These are phyloP conservation scores for Echinops telfairi DNA, from an alignment of 2,113 vertebrate genomes.

Conservation along the genomic window DNA sequence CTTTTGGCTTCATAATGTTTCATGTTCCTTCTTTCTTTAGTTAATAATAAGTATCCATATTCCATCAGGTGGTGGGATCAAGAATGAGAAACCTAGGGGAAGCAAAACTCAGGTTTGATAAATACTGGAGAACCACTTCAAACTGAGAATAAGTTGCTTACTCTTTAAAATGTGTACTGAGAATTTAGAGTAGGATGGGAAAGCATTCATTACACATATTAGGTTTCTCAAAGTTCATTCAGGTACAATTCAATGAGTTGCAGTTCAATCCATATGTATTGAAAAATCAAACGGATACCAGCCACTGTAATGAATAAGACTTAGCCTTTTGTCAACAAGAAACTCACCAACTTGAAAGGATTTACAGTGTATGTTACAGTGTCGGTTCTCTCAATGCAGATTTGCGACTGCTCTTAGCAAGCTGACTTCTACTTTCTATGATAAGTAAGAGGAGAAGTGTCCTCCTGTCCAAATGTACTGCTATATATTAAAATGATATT, in stretches of 20 bases:
- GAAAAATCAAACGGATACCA: neutral
- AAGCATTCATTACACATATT: neutral
- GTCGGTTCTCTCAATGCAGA: neutral
- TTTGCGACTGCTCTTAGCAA: neutral
- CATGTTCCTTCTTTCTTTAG: conserved; percentile 20
- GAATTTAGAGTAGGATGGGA: neutral
- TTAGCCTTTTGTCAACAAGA: neutral
- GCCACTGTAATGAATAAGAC: neutral
- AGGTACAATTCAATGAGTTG: neutral
- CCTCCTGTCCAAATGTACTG: neutral
- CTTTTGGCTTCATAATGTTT: neutral
- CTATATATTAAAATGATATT: neutral
- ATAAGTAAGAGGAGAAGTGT: conserved; percentile 19
- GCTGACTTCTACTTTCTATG: conserved; percentile 14
- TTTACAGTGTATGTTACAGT: neutral
- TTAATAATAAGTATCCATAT: neutral
- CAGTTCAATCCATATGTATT: neutral
- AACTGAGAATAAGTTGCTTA: no score
- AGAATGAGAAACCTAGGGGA: neutral
- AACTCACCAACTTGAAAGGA: conserved; percentile 5
- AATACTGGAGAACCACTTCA: neutral
- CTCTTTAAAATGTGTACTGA: neutral
- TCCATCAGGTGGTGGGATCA: neutral
- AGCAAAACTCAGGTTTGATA: neutral
- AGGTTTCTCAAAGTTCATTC: neutral